Evolutionary conservation across 2,888 invertebrate genomes (phyloP).

Genomic region (Bombyx huttoni): DNA sequence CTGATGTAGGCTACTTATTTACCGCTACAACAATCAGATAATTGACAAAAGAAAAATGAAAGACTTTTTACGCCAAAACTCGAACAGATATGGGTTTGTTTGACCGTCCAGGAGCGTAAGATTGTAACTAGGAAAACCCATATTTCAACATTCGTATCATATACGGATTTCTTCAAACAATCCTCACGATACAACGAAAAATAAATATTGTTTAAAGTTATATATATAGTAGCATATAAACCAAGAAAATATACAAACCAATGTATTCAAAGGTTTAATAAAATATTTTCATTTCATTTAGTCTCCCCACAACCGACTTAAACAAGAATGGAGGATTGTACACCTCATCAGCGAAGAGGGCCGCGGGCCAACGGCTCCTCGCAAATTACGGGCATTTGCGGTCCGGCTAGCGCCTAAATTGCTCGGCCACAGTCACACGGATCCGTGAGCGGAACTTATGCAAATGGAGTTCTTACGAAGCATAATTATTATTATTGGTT

Average conservation of each 20-base stretch:
- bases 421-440: background rate
- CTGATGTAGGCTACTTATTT: too few relatives aligned
- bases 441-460: background rate
- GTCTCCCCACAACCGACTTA: background rate
- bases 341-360: background rate
- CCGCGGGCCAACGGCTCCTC: background rate
- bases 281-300: background rate
- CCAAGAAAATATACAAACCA: background rate
- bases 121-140: too few relatives aligned
- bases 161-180: too few relatives aligned
- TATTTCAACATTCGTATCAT: too few relatives aligned
- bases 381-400: slow-evolving; percentile 2
- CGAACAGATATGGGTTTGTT: too few relatives aligned
- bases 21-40: too few relatives aligned
- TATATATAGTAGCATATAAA: background rate
- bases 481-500: too few relatives aligned
- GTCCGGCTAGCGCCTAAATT: background rate
- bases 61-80: too few relatives aligned
- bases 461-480: background rate
- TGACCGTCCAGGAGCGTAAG: too few relatives aligned
- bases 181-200: too few relatives aligned
- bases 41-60: too few relatives aligned
- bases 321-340: background rate
- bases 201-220: too few relatives aligned
- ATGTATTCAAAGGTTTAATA: background rate